These are phyloP conservation scores for Aleadryas rufinucha DNA, from an alignment of 2,113 vertebrate genomes.

Conservation along the genomic window DNA sequence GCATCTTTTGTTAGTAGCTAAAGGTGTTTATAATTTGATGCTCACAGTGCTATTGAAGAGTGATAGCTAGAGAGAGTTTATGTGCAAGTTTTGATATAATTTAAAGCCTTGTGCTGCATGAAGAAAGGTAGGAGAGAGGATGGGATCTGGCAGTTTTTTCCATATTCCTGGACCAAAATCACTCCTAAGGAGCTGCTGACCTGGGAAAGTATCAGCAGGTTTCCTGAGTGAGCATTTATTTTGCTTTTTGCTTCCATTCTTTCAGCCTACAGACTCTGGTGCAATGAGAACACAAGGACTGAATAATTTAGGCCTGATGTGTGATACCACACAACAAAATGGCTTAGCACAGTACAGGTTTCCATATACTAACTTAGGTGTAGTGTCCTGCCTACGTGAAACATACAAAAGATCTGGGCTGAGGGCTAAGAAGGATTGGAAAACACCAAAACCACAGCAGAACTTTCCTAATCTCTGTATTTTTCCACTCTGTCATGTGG, in stretches of 20 bases:
- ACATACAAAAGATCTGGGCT: background rate
- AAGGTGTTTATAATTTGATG: background rate
- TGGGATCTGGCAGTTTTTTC: background rate
- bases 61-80: background rate
- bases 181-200: background rate
- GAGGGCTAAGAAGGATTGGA: accelerated
- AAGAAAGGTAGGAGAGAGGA: background rate
- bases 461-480: background rate
- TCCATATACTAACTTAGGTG: background rate
- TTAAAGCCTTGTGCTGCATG: background rate
- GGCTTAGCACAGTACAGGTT: background rate
- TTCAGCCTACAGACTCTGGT: background rate
- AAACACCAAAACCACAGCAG: background rate
- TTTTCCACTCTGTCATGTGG: background rate
- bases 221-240: background rate
- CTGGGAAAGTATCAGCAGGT: background rate
- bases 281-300: background rate
- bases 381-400: background rate
- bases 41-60: background rate
- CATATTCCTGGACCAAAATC: background rate
- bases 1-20: background rate
- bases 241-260: background rate
- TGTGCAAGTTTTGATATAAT: background rate
- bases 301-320: background rate
- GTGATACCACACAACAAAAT: background rate